Conservation (phyloP, 2,113 vertebrate species). For the Pao palembangensis region DNA sequence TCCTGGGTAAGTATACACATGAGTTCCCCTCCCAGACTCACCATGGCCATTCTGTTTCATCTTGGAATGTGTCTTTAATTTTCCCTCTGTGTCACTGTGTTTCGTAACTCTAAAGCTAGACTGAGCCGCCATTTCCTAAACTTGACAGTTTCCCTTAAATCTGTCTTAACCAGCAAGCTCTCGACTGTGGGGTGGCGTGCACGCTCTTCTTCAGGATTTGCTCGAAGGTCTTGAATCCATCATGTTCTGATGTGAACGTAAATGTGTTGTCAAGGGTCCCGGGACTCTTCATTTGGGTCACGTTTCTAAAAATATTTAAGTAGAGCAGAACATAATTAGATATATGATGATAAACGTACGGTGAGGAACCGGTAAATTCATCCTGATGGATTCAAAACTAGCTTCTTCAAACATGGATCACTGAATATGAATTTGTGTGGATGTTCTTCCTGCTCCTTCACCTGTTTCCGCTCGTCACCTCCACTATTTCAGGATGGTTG, state of each 20-base stretch:
- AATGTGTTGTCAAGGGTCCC: slow-evolving; percentile 16
- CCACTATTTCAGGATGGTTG: slow-evolving; percentile 86
- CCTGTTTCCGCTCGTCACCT: not conserved
- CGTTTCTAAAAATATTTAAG: slow-evolving; percentile 24
- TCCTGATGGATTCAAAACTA: slow-evolving; percentile 56
- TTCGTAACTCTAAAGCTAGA: no score
- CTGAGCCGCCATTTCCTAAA: slow-evolving; percentile 7
- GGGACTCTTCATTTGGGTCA: slow-evolving; percentile 38
- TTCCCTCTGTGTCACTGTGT: not conserved
- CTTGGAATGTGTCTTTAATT: not conserved
- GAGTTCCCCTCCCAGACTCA: no score
- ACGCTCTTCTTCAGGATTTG: slow-evolving; percentile 7
- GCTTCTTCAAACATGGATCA: not conserved
- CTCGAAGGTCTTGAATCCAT: slow-evolving; percentile 42
- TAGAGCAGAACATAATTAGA: not conserved
- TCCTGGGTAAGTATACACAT: no score
- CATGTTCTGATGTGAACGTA: slow-evolving; percentile 4
- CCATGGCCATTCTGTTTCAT: slow-evolving; percentile 6
- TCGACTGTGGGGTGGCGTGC: slow-evolving; percentile 25
- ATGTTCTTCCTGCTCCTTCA: slow-evolving; percentile 3
- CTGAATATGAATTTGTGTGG: not conserved
- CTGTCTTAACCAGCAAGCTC: slow-evolving; percentile 10
- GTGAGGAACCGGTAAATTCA: not conserved
- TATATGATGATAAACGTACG: not conserved
- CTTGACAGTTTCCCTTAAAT: slow-evolving; percentile 17